phyloP scores from a whole-genome alignment of 2,113 vertebrate species.

The Carassius gibelio region DNA sequence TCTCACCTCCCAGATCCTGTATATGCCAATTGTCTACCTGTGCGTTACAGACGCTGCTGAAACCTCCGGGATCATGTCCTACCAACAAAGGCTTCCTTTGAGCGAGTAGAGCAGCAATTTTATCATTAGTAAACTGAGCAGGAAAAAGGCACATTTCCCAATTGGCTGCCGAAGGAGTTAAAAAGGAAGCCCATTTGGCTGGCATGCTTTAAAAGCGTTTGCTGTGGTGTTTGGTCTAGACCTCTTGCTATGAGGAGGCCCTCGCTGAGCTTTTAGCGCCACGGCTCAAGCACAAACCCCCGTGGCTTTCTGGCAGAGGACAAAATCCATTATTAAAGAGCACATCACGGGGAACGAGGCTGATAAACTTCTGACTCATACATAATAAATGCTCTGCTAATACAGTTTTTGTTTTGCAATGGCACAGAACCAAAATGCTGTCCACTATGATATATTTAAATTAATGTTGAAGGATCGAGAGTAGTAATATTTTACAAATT shows the following conservation, averaged over 20 bases:
- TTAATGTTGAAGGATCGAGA: not conserved
- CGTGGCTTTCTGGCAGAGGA: conserved; percentile 46
- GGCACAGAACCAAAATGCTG: not conserved
- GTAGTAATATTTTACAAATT: conserved; percentile 1
- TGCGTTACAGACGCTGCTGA: conserved; percentile 67
- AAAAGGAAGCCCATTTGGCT: conserved; percentile 65
- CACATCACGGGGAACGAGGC: conserved; percentile 21
- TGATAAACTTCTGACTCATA: conserved; percentile 44
- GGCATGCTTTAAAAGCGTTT: conserved; percentile 55
- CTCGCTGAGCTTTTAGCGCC: conserved; percentile 57
- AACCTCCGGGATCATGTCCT: conserved; percentile 68
- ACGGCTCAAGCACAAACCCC: conserved; percentile 47
- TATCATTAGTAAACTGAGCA: conserved; percentile 79
- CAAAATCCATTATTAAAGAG: conserved; percentile 59
- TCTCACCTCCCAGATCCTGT: conserved; percentile 56
- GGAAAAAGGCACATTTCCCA: conserved; percentile 67
- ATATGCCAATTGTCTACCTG: conserved; percentile 61
- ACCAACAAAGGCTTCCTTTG: conserved; percentile 74
- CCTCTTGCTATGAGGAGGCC: conserved; percentile 52
- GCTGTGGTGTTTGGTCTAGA: conserved; percentile 58
- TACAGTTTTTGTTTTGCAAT: conserved; percentile 39
- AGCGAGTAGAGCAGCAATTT: conserved; percentile 68
- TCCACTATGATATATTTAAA: not conserved
- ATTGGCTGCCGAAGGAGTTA: conserved; percentile 67
- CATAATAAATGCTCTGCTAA: conserved; percentile 48